Conservation (phyloP, 1,140 invertebrate genomes). For the Leptoteleia sp. region DNA sequence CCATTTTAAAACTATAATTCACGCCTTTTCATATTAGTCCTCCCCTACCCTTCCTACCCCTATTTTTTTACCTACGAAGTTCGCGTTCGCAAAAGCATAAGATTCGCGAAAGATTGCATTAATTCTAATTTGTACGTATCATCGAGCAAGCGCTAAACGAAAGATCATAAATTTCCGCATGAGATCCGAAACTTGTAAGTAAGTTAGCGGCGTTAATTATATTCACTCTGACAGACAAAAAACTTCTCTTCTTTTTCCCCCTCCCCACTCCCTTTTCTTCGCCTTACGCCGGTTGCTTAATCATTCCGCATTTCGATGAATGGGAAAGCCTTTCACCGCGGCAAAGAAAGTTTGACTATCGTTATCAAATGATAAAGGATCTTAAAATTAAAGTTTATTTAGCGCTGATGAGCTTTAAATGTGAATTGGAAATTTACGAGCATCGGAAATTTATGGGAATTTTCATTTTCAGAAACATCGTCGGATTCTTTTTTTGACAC, state of each 20-base stretch:
- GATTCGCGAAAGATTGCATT: constrained; percentile 4
- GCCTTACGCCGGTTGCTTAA: too few species aligned
- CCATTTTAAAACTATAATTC: constrained; percentile 17
- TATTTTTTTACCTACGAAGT: not conserved
- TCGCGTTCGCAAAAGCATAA: not conserved
- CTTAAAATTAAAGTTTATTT: too few species aligned
- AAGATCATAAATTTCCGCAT: not conserved
- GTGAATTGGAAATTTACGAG: too few species aligned
- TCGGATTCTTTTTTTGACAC: too few species aligned
- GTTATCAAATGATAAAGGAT: too few species aligned
- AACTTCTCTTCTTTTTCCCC: not conserved
- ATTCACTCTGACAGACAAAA: not conserved
- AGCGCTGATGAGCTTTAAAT: too few species aligned
- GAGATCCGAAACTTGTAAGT: not conserved
- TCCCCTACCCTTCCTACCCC: too few species aligned
- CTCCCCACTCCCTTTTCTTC: not conserved
- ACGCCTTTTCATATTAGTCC: constrained; percentile 8
- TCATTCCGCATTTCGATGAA: too few species aligned
- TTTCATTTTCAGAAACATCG: too few species aligned
- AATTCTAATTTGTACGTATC: constrained; percentile 4
- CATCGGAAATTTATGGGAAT: too few species aligned
- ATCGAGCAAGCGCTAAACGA: not conserved
- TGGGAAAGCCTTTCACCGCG: too few species aligned
- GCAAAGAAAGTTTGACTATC: too few species aligned
- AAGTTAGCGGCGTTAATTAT: constrained; percentile 6